phyloP scores from a whole-genome alignment of 2,113 vertebrate species.

The Pteronura brasiliensis region DNA sequence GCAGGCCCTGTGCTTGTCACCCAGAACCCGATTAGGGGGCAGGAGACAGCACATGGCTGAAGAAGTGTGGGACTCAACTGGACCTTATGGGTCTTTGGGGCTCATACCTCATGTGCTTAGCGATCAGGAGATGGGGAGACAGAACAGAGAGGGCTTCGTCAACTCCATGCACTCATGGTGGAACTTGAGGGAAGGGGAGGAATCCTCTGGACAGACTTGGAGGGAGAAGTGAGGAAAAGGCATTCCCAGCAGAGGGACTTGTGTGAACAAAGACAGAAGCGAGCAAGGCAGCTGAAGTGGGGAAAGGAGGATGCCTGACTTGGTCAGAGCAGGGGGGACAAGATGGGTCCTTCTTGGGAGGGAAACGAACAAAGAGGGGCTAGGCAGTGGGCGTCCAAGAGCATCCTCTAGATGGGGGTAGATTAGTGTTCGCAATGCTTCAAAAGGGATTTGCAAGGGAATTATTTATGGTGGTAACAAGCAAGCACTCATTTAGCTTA shows the following conservation, averaged over 20 bases:
- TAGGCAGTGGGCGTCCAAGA: neutral
- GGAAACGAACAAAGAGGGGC: neutral
- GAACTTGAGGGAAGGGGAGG: neutral
- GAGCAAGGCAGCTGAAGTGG: neutral
- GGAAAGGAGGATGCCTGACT: neutral
- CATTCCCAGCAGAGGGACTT: neutral
- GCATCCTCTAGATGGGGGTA: conserved; percentile 63
- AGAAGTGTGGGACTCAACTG: neutral
- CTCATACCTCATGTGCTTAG: neutral
- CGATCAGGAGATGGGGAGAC: neutral
- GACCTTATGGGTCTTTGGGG: neutral
- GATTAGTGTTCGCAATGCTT: conserved; percentile 69
- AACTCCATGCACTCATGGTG: neutral
- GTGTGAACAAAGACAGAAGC: neutral
- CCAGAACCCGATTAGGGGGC: neutral
- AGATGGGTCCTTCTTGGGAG: neutral
- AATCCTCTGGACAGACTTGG: neutral
- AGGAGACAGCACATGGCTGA: accelerated
- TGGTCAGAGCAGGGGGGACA: neutral
- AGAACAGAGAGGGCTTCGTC: neutral
- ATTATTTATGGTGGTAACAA: conserved; percentile 84
- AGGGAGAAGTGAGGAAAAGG: neutral
- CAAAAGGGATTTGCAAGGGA: conserved; percentile 79
- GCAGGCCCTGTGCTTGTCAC: neutral
- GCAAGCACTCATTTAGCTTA: conserved; percentile 84